phyloP scores from a whole-genome alignment of 2,797 vertebrate species.

The Hoplostethus mediterraneus region DNA sequence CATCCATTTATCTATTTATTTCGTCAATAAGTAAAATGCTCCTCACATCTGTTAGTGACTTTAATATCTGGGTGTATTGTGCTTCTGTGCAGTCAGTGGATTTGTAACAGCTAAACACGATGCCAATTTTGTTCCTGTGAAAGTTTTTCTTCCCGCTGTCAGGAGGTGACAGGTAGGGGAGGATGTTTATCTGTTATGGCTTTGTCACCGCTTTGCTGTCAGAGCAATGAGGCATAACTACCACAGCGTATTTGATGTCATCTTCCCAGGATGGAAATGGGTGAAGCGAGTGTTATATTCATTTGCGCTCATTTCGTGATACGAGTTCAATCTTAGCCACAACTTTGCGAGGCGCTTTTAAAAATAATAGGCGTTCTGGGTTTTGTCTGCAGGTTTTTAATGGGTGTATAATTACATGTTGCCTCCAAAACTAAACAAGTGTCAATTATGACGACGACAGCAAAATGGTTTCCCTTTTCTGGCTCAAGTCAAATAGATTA shows the following conservation, averaged over 20 bases:
- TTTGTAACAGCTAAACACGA: slow-evolving; percentile 48
- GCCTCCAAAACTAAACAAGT: neutral
- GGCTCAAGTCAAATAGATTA: slow-evolving; percentile 2
- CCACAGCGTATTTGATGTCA: slow-evolving; percentile 66
- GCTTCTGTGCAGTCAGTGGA: neutral
- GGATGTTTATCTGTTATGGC: slow-evolving; percentile 65
- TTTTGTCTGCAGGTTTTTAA: slow-evolving; percentile 23
- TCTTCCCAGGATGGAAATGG: slow-evolving; percentile 52
- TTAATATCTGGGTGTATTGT: neutral
- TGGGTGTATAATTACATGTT: slow-evolving; percentile 23
- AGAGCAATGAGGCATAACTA: slow-evolving; percentile 64
- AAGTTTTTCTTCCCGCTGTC: slow-evolving; percentile 52
- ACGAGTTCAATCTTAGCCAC: slow-evolving; percentile 56
- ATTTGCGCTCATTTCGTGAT: slow-evolving; percentile 43
- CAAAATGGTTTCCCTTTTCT: neutral
- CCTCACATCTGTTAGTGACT: neutral
- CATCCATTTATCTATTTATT: neutral
- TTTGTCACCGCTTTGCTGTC: slow-evolving; percentile 69
- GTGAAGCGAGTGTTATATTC: slow-evolving; percentile 54
- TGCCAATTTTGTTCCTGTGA: slow-evolving; percentile 39
- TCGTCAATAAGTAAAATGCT: neutral
- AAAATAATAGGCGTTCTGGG: slow-evolving; percentile 19
- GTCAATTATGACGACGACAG: slow-evolving; percentile 9
- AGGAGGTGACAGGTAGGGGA: slow-evolving; percentile 54
- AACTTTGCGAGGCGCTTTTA: slow-evolving; percentile 28